Conservation (phyloP, 2,797 vertebrate genomes). For the Taenioides sp. region DNA sequence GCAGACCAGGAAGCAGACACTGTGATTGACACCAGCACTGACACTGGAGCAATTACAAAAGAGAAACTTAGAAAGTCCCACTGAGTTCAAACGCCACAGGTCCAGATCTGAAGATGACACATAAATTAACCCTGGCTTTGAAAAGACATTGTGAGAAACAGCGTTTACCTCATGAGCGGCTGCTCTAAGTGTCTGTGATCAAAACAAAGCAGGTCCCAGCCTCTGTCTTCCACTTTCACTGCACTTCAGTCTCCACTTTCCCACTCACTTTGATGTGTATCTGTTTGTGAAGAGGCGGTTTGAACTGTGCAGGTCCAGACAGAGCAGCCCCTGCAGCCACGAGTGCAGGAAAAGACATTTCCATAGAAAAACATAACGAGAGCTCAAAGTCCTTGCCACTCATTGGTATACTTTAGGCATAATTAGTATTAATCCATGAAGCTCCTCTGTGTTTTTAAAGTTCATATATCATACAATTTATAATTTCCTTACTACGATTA, state of each 20-base stretch:
- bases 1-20: neutral
- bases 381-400: too few species aligned
- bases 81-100: neutral
- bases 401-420: too few species aligned
- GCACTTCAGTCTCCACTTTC: constrained; percentile 7
- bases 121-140: neutral
- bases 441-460: too few species aligned
- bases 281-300: constrained; percentile 14
- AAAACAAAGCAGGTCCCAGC: neutral
- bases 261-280: constrained; percentile 4
- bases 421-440: too few species aligned
- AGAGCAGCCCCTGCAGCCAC: constrained; percentile 18
- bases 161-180: neutral
- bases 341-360: neutral
- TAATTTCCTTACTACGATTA: too few species aligned
- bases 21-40: neutral
- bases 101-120: constrained; percentile 1
- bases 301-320: constrained; percentile 43
- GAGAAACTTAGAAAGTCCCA: neutral
- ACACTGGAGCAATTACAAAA: neutral
- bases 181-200: neutral
- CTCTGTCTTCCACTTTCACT: neutral
- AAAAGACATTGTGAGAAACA: constrained; percentile 3
- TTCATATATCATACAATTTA: too few species aligned
- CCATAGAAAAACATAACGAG: neutral